Evolutionary conservation across 2,797 vertebrate species (phyloP).

Genomic region (Amphiprion clarkii): DNA sequence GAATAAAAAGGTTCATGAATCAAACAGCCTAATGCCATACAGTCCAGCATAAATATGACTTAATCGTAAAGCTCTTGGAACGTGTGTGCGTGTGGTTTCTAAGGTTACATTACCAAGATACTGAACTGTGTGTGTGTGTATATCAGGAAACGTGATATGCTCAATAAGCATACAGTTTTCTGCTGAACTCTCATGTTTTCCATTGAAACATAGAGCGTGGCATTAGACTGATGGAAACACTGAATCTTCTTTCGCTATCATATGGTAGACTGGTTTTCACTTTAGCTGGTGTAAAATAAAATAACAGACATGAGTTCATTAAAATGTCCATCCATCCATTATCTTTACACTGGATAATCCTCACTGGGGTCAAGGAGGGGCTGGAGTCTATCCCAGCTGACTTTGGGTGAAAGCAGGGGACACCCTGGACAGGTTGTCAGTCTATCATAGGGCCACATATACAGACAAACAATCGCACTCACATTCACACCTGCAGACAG

Average conservation of each 20-base stretch:
- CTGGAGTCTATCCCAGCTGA: no score
- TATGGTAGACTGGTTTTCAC: background rate
- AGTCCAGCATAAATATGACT: constrained; percentile 20
- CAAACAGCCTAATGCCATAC: constrained; percentile 10
- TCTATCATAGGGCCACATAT: no score
- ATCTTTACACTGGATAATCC: no score
- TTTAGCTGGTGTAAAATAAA: background rate
- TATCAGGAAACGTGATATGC: background rate
- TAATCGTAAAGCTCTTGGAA: background rate
- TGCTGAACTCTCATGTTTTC: background rate
- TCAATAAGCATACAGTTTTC: background rate
- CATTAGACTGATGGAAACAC: background rate
- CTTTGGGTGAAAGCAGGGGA: no score
- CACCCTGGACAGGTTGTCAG: no score
- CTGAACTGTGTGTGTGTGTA: background rate
- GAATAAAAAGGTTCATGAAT: constrained; percentile 23
- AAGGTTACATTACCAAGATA: constrained; percentile 29
- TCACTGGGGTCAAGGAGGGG: no score
- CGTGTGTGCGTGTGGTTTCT: constrained; percentile 18
- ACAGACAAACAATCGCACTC: no score
- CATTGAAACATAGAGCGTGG: background rate
- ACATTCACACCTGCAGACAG: no score
- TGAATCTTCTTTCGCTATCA: background rate
- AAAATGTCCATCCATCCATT: no score
- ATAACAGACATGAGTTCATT: background rate